These are phyloP conservation scores for Charanyca ferruginea DNA, from an alignment of 2,888 invertebrate species.

Conservation along the genomic window DNA sequence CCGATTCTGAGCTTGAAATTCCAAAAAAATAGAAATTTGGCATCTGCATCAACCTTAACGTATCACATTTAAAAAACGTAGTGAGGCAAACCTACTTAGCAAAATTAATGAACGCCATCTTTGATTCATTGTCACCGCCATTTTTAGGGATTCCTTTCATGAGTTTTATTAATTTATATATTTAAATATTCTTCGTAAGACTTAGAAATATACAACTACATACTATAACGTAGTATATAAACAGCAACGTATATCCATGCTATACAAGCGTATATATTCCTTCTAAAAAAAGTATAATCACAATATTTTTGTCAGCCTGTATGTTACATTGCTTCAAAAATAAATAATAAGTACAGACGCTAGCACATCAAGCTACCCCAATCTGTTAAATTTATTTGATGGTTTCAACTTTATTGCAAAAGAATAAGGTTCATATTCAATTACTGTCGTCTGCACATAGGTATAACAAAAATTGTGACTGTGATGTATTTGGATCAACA, in stretches of 20 bases:
- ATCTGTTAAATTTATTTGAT: too few species aligned
- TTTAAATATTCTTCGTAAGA: constrained; percentile 44
- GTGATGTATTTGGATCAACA: too few species aligned
- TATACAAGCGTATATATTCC: constrained; percentile 62
- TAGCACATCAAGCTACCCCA: too few species aligned
- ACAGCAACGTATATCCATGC: constrained; percentile 60
- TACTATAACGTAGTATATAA: constrained; percentile 58
- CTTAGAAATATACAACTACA: constrained; percentile 60
- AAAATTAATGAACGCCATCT: constrained; percentile 4
- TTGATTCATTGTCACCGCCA: constrained; percentile 1
- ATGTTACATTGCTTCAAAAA: constrained; percentile 18
- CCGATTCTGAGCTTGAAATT: too few species aligned
- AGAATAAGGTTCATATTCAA: too few species aligned
- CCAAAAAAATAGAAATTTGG: too few species aligned
- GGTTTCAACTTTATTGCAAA: too few species aligned
- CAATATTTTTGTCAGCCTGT: constrained; percentile 49
- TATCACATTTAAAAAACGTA: too few species aligned
- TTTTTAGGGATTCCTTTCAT: constrained; percentile 28
- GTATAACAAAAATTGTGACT: too few species aligned
- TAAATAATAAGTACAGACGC: background rate
- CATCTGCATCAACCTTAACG: too few species aligned
- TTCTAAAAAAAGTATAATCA: constrained; percentile 62
- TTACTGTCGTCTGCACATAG: too few species aligned
- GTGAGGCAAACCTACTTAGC: too few species aligned
- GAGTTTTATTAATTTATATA: constrained; percentile 29